Conservation (phyloP, 2,888 invertebrate genomes). For the Acrocera orbiculus region DNA sequence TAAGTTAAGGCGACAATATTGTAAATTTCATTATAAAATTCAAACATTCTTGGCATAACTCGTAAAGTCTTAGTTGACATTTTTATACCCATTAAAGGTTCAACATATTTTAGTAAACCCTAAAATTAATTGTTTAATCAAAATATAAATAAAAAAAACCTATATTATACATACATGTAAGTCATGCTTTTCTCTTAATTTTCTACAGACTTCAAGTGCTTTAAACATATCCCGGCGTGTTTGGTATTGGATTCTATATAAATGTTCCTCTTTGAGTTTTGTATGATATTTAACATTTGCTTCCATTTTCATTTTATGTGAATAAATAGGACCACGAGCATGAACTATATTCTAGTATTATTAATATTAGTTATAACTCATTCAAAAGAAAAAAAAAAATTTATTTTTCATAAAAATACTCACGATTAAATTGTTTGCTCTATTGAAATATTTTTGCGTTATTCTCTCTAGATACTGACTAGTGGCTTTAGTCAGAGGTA, state of each 20-base stretch:
- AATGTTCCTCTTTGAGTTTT: slow-evolving; percentile 16
- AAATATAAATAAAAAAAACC: neutral
- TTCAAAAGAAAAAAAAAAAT: neutral
- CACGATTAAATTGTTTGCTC: slow-evolving; percentile 20
- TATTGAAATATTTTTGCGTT: slow-evolving; percentile 17
- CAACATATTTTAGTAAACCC: slow-evolving; percentile 16
- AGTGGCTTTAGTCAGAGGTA: slow-evolving; percentile 18
- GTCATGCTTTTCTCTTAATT: neutral
- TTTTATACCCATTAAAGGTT: slow-evolving; percentile 24
- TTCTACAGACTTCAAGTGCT: neutral
- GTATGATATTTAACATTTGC: slow-evolving; percentile 15
- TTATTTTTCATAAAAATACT: neutral
- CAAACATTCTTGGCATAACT: slow-evolving; percentile 28
- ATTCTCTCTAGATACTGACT: slow-evolving; percentile 15
- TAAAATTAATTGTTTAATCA: neutral
- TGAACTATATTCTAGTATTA: slow-evolving; percentile 23
- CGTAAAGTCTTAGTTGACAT: slow-evolving; percentile 23
- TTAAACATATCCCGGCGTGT: slow-evolving; percentile 22
- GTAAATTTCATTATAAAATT: slow-evolving; percentile 27
- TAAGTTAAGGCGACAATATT: slow-evolving; percentile 24
- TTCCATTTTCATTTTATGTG: slow-evolving; percentile 17
- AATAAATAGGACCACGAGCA: slow-evolving; percentile 23
- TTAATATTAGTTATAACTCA: no score
- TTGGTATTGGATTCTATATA: slow-evolving; percentile 22
- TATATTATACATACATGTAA: neutral